Conservation (phyloP, 2,113 vertebrate species). For the Conger conger region DNA sequence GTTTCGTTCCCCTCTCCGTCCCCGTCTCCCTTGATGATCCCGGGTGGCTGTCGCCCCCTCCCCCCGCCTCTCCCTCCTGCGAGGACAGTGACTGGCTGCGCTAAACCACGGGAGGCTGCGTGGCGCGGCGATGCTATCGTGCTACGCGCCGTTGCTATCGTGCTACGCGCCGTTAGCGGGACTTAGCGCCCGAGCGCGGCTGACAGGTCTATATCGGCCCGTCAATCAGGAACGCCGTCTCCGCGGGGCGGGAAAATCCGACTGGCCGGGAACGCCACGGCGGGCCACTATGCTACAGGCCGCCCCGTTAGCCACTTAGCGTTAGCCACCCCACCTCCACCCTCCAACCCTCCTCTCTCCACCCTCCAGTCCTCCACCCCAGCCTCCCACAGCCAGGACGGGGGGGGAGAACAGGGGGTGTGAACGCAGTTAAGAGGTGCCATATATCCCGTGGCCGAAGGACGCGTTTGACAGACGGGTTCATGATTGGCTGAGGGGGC, state of each 20-base stretch:
- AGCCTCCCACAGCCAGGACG: not conserved
- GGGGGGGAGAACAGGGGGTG: not conserved
- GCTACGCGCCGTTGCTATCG: not conserved
- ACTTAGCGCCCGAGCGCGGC: too few relatives aligned
- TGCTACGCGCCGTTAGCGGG: not conserved
- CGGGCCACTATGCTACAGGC: too few relatives aligned
- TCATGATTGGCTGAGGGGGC: conserved; percentile 3
- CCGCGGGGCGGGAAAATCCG: not conserved
- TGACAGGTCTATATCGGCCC: not conserved
- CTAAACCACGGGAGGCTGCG: not conserved
- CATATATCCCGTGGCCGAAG: not conserved
- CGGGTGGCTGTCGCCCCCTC: not conserved
- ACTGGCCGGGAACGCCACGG: too few relatives aligned
- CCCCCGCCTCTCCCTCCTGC: not conserved
- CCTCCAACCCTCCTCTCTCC: not conserved
- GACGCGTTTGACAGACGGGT: not conserved
- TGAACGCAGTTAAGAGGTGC: not conserved
- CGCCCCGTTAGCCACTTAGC: too few relatives aligned
- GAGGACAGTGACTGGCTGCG: not conserved
- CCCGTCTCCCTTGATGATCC: too few relatives aligned
- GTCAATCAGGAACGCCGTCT: not conserved
- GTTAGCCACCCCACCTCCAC: not conserved
- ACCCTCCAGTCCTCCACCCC: not conserved
- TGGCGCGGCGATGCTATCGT: not conserved
- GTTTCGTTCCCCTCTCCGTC: too few relatives aligned